A percentile compares a stretch with the other conserved stretches of the same genome.
These are phyloP conservation scores for Otocyon megalotis DNA, from an alignment of 2,113 vertebrate genomes.

Conservation along the genomic window DNA sequence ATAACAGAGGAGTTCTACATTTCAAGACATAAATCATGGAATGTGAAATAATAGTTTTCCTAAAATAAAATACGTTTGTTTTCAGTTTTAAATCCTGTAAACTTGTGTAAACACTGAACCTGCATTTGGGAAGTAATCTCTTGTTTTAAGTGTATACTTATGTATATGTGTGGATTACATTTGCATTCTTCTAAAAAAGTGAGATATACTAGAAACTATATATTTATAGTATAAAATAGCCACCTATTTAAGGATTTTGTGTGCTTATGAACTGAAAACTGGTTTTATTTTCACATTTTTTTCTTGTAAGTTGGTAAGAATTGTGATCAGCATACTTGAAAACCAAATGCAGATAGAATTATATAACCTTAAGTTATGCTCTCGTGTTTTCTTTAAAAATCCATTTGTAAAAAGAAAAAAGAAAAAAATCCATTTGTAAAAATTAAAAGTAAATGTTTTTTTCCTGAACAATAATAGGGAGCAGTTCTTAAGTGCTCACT, in stretches of 20 bases:
- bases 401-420: background rate
- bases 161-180: background rate
- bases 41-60: background rate
- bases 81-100: background rate
- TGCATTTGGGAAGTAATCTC: background rate
- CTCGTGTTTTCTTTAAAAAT: background rate
- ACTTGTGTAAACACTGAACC: background rate
- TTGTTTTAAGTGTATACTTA: background rate
- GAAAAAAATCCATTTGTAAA: background rate
- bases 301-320: background rate
- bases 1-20: background rate
- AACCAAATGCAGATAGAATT: background rate
- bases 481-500: background rate
- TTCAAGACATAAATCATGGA: background rate
- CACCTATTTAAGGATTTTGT: background rate
- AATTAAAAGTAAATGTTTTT: background rate
- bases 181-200: background rate
- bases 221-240: background rate
- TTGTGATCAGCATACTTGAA: background rate
- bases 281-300: conserved; percentile 20
- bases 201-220: background rate
- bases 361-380: background rate
- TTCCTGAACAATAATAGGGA: background rate
- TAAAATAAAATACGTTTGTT: background rate
- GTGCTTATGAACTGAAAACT: background rate